These are phyloP conservation scores for Lytechinus variegatus DNA, from an alignment of 35 echinoderm and acorn worm genomes.

Conservation along the genomic window DNA sequence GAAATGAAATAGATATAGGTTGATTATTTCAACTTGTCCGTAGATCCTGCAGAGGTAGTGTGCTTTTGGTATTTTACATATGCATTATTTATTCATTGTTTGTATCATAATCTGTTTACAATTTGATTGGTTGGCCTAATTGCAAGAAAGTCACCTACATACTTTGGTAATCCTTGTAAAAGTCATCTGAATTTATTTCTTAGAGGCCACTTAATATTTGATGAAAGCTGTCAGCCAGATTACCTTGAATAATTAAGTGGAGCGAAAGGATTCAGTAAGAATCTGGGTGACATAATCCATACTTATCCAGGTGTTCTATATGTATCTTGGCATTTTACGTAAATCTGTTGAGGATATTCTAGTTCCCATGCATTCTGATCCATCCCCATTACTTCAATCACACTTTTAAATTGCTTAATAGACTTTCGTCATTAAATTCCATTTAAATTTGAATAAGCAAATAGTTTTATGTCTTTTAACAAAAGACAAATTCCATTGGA, in stretches of 20 bases:
- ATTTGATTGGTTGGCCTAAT: background rate
- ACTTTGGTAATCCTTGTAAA: background rate
- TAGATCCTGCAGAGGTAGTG: background rate
- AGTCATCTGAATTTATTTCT: background rate
- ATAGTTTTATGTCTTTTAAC: no score
- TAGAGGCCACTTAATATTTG: background rate
- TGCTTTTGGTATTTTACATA: background rate
- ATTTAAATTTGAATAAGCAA: no score
- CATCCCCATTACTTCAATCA: background rate
- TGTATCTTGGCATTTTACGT: background rate
- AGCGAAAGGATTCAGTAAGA: background rate
- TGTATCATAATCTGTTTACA: background rate
- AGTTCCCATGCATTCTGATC: background rate
- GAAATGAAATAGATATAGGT: background rate
- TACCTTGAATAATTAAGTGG: background rate
- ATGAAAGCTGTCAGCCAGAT: background rate
- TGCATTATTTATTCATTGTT: background rate
- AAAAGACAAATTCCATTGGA: no score
- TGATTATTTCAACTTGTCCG: background rate
- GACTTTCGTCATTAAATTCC: no score
- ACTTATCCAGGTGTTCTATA: background rate
- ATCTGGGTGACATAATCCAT: background rate
- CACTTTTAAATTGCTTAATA: background rate
- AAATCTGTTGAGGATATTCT: no score
- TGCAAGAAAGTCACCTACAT: background rate